These are phyloP conservation scores for Metellina segmentata DNA, from an alignment of 2,888 invertebrate genomes.

Conservation along the genomic window DNA sequence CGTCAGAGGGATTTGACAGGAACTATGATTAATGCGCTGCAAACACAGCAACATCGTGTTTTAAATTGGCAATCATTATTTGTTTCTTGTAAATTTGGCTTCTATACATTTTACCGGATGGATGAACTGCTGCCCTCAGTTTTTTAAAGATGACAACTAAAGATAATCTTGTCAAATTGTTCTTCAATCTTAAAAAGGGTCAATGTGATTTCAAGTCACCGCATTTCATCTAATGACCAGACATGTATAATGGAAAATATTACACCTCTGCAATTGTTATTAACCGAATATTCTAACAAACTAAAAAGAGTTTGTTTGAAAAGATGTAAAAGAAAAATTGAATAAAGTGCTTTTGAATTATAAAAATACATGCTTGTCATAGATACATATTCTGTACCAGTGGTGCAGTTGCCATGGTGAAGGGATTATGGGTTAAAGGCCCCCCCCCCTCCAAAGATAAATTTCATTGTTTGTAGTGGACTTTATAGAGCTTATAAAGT, in stretches of 20 bases:
- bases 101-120: not conserved
- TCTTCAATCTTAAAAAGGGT: not conserved
- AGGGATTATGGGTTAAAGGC: too few relatives aligned
- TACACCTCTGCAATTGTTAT: not conserved
- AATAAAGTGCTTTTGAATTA: too few relatives aligned
- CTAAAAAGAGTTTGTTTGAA: too few relatives aligned
- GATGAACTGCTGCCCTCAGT: not conserved
- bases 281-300: not conserved
- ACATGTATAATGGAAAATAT: too few relatives aligned
- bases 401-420: too few relatives aligned
- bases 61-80: not conserved
- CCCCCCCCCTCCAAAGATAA: too few relatives aligned
- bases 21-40: conserved; percentile 36
- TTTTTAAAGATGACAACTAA: not conserved
- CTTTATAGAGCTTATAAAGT: too few relatives aligned
- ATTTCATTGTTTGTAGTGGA: too few relatives aligned
- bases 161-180: not conserved
- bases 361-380: too few relatives aligned
- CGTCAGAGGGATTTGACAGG: conserved; percentile 11
- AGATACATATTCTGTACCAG: too few relatives aligned
- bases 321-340: too few relatives aligned
- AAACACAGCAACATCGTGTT: not conserved
- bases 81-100: not conserved
- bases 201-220: not conserved
- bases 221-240: not conserved